phyloP scores from a whole-genome alignment of 2,113 vertebrate species.

The Pachyramphus minor region DNA sequence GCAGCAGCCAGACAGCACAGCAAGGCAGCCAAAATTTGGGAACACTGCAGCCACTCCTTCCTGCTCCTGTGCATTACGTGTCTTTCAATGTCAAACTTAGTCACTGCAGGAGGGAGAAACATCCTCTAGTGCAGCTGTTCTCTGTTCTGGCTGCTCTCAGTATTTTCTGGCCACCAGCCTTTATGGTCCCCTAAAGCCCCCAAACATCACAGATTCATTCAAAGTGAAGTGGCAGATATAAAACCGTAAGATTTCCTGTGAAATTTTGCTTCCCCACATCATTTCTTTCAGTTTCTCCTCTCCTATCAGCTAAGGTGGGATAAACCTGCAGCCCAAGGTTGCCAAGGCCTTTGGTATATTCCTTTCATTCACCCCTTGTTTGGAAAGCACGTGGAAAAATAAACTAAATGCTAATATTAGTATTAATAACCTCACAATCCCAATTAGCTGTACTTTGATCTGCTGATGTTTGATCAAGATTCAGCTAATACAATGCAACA shows the following conservation, averaged over 20 bases:
- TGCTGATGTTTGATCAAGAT: not conserved
- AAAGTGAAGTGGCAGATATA: not conserved
- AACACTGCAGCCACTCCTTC: not conserved
- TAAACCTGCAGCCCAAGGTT: not conserved
- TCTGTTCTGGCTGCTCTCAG: not conserved
- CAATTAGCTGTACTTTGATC: not conserved
- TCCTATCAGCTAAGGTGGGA: not conserved
- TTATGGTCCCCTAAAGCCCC: not conserved
- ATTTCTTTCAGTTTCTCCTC: not conserved
- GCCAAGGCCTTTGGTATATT: not conserved
- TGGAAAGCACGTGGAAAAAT: not conserved
- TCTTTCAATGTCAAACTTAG: not conserved
- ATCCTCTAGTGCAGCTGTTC: not conserved
- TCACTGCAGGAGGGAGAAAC: not conserved
- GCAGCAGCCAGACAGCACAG: not conserved
- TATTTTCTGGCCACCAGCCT: not conserved
- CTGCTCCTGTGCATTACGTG: not conserved
- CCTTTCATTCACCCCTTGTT: not conserved
- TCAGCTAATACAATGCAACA: not conserved
- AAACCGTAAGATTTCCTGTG: rapidly evolving
- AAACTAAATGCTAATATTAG: not conserved
- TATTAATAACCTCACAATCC: not conserved
- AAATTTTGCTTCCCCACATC: not conserved
- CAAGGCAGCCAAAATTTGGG: rapidly evolving
- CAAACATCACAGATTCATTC: not conserved